phyloP scores from a whole-genome alignment of 2,113 vertebrate species.

The Semicossyphus pulcher region DNA sequence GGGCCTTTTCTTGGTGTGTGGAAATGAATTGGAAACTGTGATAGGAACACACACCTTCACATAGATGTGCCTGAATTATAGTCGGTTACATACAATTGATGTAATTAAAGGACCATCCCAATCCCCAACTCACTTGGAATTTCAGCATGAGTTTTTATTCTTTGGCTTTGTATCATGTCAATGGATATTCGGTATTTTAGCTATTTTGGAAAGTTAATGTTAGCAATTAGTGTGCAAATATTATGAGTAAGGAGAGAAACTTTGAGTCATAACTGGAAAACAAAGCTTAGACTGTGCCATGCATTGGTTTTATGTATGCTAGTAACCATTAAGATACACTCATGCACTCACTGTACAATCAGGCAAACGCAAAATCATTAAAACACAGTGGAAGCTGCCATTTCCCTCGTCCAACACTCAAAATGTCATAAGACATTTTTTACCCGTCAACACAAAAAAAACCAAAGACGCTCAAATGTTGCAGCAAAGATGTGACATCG shows the following conservation, averaged over 20 bases:
- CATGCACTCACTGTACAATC: neutral
- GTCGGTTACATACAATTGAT: slow-evolving; percentile 7
- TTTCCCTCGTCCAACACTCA: neutral
- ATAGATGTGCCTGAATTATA: slow-evolving; percentile 9
- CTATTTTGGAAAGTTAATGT: neutral
- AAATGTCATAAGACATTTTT: neutral
- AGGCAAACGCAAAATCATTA: neutral
- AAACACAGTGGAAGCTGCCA: neutral
- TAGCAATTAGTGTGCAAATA: slow-evolving; percentile 15
- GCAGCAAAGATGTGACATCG: too few relatives aligned
- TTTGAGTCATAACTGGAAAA: neutral
- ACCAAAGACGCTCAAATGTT: too few relatives aligned
- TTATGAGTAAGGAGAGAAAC: neutral
- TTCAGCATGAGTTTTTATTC: neutral
- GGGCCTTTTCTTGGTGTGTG: slow-evolving; percentile 5
- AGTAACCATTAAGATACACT: neutral
- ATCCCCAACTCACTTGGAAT: neutral
- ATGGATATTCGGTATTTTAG: neutral
- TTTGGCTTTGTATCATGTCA: neutral
- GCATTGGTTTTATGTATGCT: neutral
- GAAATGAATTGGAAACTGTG: slow-evolving; percentile 46
- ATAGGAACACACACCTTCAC: slow-evolving; percentile 22
- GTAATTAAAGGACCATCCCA: slow-evolving; percentile 29
- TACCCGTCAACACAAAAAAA: too few relatives aligned
- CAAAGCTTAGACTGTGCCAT: neutral